A percentile compares a stretch with the other conserved stretches of the same genome.
Evolutionary conservation across 1,140 invertebrate genomes (phyloP).

Genomic region (Bombus fervidus): DNA sequence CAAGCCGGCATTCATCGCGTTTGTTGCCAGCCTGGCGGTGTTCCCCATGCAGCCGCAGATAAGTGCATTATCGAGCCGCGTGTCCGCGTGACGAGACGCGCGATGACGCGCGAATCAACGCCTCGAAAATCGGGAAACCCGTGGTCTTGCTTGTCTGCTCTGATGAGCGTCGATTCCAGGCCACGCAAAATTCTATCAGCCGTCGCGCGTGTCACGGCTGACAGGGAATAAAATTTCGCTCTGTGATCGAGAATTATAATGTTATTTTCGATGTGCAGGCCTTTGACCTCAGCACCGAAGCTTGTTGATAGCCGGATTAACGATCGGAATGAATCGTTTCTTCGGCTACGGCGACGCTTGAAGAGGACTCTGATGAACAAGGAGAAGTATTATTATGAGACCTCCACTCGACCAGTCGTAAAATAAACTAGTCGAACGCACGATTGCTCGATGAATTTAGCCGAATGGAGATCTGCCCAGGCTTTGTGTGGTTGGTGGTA

Average conservation of each 20-base stretch:
- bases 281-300: background rate
- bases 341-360: background rate
- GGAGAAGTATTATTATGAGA: constrained; percentile 9
- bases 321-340: background rate
- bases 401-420: background rate
- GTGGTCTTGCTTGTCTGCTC: background rate
- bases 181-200: background rate
- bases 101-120: constrained; percentile 45
- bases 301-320: background rate
- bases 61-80: constrained; percentile 71
- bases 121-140: constrained; percentile 55
- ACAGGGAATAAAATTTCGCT: background rate
- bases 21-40: constrained; percentile 65
- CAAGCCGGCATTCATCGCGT: constrained; percentile 74
- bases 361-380: constrained; percentile 6
- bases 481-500: background rate
- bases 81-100: constrained; percentile 48
- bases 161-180: background rate
- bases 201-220: background rate
- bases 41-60: constrained; percentile 50
- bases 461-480: background rate
- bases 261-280: background rate
- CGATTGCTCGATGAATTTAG: background rate
- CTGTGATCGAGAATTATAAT: background rate
- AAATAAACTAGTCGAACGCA: constrained; percentile 3